These are phyloP conservation scores for Halichondria panicea DNA, from an alignment of 37 sponge, comb jelly and placozoan genomes.

Conservation along the genomic window DNA sequence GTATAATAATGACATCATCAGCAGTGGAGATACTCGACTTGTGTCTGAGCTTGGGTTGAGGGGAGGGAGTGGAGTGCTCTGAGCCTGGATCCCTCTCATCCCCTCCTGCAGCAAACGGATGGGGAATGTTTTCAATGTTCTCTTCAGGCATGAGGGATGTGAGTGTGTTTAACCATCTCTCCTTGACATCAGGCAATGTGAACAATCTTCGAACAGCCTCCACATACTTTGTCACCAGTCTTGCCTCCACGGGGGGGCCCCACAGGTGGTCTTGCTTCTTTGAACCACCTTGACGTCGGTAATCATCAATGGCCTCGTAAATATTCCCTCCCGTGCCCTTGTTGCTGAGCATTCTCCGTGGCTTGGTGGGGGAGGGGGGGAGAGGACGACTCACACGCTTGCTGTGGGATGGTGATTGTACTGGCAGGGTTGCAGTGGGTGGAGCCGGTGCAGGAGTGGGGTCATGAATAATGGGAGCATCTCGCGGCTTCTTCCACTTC, in stretches of 20 bases:
- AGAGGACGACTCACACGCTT: slow-evolving; percentile 18
- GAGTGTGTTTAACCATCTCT: slow-evolving; percentile 29
- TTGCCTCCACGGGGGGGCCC: slow-evolving; percentile 15
- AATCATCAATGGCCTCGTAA: slow-evolving; percentile 62
- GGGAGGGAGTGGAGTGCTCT: not conserved
- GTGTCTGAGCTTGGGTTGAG: not conserved
- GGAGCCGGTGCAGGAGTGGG: slow-evolving; percentile 3
- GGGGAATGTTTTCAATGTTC: slow-evolving; percentile 18
- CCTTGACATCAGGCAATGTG: slow-evolving; percentile 18
- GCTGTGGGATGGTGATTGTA: not conserved
- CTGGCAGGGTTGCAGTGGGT: too few species aligned
- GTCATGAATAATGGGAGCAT: not conserved
- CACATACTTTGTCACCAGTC: slow-evolving; percentile 11
- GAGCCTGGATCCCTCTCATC: not conserved
- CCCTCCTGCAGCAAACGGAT: too few species aligned
- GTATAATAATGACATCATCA: not conserved
- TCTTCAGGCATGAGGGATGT: slow-evolving; percentile 17
- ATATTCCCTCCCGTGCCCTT: slow-evolving; percentile 38
- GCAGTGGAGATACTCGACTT: not conserved
- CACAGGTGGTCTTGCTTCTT: not conserved
- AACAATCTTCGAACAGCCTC: slow-evolving; percentile 23
- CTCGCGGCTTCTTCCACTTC: not conserved
- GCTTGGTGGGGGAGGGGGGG: slow-evolving; percentile 55
- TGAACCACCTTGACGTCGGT: not conserved
- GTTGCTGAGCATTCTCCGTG: not conserved